phyloP scores from a whole-genome alignment of 2,113 vertebrate genomes.

The Ibidorhyncha struthersii region DNA sequence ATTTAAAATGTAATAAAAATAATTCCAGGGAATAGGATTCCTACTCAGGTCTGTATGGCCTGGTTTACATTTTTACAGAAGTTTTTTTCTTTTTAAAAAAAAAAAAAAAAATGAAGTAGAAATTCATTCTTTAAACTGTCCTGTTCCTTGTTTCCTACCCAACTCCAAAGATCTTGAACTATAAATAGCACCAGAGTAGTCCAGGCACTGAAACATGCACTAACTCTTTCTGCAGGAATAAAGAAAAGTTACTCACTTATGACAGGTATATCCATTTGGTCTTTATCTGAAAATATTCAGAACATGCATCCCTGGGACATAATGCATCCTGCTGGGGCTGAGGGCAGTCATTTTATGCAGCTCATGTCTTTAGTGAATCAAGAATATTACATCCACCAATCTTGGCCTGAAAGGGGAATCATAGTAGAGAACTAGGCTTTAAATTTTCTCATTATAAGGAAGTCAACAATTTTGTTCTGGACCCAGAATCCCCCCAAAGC shows the following conservation, averaged over 20 bases:
- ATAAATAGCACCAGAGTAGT: not conserved
- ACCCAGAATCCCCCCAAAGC: not conserved
- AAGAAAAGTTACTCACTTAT: not conserved
- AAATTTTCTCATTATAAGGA: not conserved
- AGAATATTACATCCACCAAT: not conserved
- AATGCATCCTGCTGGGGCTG: not conserved
- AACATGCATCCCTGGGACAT: not conserved
- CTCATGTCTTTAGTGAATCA: not conserved
- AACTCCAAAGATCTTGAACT: not conserved
- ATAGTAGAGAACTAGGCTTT: not conserved
- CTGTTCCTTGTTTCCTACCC: not conserved
- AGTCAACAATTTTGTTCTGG: not conserved
- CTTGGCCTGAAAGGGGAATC: not conserved
- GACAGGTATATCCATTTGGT: constrained; percentile 10
- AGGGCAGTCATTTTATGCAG: constrained; percentile 26
- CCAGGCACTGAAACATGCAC: not conserved
- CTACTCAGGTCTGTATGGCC: rapidly evolving
- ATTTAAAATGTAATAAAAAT: not conserved
- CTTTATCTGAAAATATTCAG: constrained; percentile 25
- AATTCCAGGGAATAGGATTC: not conserved
- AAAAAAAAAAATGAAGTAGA: not conserved
- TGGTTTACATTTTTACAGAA: not conserved
- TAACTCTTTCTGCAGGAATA: not conserved
- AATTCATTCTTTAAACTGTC: not conserved
- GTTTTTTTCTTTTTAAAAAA: not conserved